Percentiles rank a stretch among this genome's conserved stretches.
Evolutionary conservation across 2,888 invertebrate species (phyloP).

Genomic region (Microdon myrmicae): DNA sequence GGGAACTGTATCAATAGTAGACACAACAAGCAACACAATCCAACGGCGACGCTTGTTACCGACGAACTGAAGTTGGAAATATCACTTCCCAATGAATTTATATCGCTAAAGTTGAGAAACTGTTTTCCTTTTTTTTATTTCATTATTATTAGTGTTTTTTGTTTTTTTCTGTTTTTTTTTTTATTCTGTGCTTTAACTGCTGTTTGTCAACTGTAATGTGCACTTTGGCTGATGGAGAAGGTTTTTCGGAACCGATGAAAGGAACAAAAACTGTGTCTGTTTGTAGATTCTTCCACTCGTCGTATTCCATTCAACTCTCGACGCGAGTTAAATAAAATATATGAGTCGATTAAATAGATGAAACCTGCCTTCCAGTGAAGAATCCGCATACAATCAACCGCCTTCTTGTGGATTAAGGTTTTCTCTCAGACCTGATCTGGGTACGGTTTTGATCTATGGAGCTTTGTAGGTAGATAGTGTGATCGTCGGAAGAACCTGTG

Average conservation of each 20-base stretch:
- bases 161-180: constrained; percentile 21
- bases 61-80: constrained; percentile 50
- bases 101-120: constrained; percentile 42
- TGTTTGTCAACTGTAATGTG: constrained; percentile 39
- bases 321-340: not conserved
- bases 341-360: constrained; percentile 21
- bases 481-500: too few species aligned
- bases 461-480: too few species aligned
- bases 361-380: constrained; percentile 43
- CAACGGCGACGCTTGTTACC: constrained; percentile 50
- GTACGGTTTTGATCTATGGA: too few species aligned
- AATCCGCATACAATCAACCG: constrained; percentile 21
- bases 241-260: constrained; percentile 31
- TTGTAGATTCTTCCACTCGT: constrained; percentile 15
- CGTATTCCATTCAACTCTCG: constrained; percentile 13
- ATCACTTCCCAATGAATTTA: constrained; percentile 44
- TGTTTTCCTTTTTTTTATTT: constrained; percentile 16
- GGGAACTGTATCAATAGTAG: constrained; percentile 9
- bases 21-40: constrained; percentile 36
- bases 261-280: constrained; percentile 8
- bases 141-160: too few species aligned
- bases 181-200: constrained; percentile 11
- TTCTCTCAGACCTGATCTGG: too few species aligned
- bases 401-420: constrained; percentile 4
- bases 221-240: constrained; percentile 22